These are phyloP conservation scores for Sinelater perroti DNA, from an alignment of 2,888 invertebrate genomes.

Conservation along the genomic window DNA sequence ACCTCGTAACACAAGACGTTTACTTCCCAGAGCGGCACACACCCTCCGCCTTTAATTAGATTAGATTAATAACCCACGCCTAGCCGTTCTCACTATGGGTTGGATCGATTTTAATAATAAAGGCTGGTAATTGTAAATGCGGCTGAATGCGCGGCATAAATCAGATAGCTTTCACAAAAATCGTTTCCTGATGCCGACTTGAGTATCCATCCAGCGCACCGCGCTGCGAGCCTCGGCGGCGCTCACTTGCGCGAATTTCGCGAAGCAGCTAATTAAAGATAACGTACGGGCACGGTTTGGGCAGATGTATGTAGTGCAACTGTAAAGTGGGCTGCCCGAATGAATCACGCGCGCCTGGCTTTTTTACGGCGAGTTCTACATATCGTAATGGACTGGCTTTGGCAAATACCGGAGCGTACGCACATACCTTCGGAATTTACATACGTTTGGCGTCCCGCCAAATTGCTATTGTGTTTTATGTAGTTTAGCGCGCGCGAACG, in stretches of 20 bases:
- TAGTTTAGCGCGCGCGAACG: conserved; percentile 8
- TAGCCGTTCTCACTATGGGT: conserved; percentile 11
- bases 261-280: conserved; percentile 10
- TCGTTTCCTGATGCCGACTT: conserved; percentile 8
- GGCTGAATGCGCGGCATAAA: conserved; percentile 12
- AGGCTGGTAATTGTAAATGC: conserved; percentile 15
- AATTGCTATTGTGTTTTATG: conserved; percentile 18
- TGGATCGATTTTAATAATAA: conserved; percentile 20
- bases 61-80: conserved; percentile 26
- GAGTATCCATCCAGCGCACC: too few species aligned
- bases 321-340: conserved; percentile 6
- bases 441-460: conserved; percentile 15
- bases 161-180: conserved; percentile 17
- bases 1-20: conserved; percentile 15
- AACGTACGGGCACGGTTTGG: conserved; percentile 10
- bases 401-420: conserved; percentile 17
- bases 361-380: conserved; percentile 11
- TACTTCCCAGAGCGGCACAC: conserved; percentile 8
- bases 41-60: conserved; percentile 21
- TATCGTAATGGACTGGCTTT: conserved; percentile 9
- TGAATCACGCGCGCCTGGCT: conserved; percentile 13
- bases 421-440: conserved; percentile 13
- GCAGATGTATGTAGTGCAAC: conserved; percentile 13
- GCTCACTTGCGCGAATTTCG: not conserved
- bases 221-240: too few species aligned